Base-by-base conservation (phyloP, 1,140 invertebrate genomes). In the Lasioglossum baleicum region DNA sequence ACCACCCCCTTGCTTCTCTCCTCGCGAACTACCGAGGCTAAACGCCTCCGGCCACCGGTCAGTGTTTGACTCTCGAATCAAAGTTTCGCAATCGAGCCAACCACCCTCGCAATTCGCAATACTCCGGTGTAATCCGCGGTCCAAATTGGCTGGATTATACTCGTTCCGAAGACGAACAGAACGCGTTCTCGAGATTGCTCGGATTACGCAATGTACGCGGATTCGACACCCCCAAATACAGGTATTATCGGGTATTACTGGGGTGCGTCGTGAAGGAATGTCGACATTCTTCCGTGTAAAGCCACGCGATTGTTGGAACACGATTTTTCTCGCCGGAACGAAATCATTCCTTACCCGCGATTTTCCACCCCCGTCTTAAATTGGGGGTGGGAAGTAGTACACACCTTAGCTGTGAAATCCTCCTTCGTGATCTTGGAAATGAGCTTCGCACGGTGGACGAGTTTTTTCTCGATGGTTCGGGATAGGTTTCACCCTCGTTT, bases 101-200 rank as follows among this genome's bases (percentile, higher is more conserved):
- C 26, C n/a, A 15, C 40, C 3, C 10, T 15, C 44, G 63, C 73
- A 58, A 73, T 61, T 53, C 51, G 64, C 71, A 13, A 17, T 20
- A 17, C 51, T 15, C 13, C 51, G 51, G 17, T 6, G 86, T 90
- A 90, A 90, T 90, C 89, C 88, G 72, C 82, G 84, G 76, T 72
- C 80, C 87, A 90, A 90, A 90, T 90, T 90, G 89, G 81, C 85
- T 85, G 89, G 89, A 90, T 90, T 90, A 26, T 26, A 90, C 87
- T 69, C 70, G 66, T 60, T 68, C 67, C 71, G 68, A 88, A 83
- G 89, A 90, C 85, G 85, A 71, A 82, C 84, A 71, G 83, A 84
- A 87, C 78, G 88, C 87, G 84, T 89, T 80, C 87, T 84, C 88
- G 83, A 89, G 89, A 90, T 90, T 90, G 89, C 80, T 80, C 61